Percentiles rank a stretch among this genome's conserved stretches.
These are phyloP conservation scores for Tachypleus tridentatus DNA, from an alignment of 1,140 invertebrate species.

Conservation along the genomic window DNA sequence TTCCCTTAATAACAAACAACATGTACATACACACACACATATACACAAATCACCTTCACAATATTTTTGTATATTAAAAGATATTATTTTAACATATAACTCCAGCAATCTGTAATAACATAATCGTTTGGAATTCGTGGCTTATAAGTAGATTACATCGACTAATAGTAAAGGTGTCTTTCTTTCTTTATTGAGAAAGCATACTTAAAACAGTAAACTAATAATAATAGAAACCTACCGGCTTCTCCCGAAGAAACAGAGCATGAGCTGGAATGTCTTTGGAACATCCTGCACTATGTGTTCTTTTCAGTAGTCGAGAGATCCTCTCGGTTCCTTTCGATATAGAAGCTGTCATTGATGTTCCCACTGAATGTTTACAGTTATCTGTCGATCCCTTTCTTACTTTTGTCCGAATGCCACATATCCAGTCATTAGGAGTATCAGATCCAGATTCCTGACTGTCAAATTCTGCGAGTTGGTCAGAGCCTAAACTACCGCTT, in stretches of 20 bases:
- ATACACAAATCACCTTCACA: too few species aligned
- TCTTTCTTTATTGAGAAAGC: too few species aligned
- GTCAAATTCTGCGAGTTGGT: neutral
- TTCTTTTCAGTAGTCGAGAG: constrained; percentile 31
- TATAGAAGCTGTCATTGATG: constrained; percentile 21
- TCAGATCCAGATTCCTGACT: constrained; percentile 4
- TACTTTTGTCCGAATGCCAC: constrained; percentile 1
- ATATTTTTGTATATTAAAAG: too few species aligned
- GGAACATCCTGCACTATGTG: constrained; percentile 34
- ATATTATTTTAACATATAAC: too few species aligned
- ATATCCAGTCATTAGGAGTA: constrained; percentile 6
- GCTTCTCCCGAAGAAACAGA: constrained; percentile 29
- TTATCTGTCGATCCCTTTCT: constrained; percentile 7
- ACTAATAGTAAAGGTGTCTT: too few species aligned
- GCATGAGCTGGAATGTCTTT: constrained; percentile 35
- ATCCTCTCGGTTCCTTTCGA: constrained; percentile 27
- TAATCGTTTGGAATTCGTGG: too few species aligned
- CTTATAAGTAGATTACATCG: too few species aligned
- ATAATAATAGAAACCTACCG: constrained; percentile 13
- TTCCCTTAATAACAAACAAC: too few species aligned
- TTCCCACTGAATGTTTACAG: constrained; percentile 15
- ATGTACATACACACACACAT: too few species aligned
- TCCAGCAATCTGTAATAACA: too few species aligned
- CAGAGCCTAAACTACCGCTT: neutral
- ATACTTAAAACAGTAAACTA: neutral